Conservation (phyloP, 2,113 vertebrate genomes). For the Recurvirostra avosetta region DNA sequence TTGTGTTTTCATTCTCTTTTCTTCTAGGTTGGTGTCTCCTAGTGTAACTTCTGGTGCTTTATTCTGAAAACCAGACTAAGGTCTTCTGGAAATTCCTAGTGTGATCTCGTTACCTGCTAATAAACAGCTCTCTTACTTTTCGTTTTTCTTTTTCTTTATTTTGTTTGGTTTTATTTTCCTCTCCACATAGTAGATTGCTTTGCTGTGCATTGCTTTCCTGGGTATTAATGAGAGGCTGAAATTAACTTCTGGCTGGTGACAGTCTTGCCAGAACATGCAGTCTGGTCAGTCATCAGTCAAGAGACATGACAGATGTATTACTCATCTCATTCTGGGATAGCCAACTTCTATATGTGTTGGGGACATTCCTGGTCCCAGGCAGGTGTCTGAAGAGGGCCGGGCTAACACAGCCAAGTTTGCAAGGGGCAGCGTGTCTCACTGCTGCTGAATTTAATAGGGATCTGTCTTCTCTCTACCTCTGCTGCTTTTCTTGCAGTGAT, state of each 20-base stretch:
- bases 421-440: background rate
- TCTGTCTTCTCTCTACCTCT: background rate
- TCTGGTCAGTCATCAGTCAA: background rate
- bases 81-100: background rate
- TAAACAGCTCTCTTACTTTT: background rate
- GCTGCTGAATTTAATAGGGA: background rate
- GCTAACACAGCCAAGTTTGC: background rate
- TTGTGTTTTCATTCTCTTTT: background rate
- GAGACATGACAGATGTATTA: background rate
- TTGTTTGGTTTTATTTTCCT: too few relatives aligned
- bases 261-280: background rate
- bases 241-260: background rate
- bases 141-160: too few relatives aligned
- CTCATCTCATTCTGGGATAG: background rate
- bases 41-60: background rate
- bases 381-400: background rate
- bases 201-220: background rate
- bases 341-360: rapidly evolving
- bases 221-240: background rate
- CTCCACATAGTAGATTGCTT: background rate
- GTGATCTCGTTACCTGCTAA: background rate
- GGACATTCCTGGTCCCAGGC: background rate
- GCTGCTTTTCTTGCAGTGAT: background rate
- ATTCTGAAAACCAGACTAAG: background rate
- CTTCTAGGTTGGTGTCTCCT: background rate